Base-by-base conservation (phyloP, 2,113 vertebrate genomes). In the Rhodinocichla rosea region DNA sequence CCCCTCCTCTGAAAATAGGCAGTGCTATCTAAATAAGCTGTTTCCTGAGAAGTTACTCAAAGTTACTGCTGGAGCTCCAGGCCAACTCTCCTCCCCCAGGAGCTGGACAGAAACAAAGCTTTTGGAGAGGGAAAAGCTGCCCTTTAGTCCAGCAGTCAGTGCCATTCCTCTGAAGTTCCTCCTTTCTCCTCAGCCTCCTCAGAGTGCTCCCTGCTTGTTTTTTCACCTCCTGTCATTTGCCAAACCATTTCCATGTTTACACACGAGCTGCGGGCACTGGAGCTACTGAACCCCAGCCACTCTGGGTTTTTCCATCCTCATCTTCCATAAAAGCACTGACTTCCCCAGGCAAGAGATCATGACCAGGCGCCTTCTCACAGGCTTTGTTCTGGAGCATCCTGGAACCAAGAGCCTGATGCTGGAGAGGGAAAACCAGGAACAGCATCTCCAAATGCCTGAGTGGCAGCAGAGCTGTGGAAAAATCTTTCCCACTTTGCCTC, bases 21-120 rank as follows among this genome's bases (percentile, higher is more conserved):
- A 84, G 69, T 50, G 63, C 86, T 96, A 94, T 96, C 95, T 95
- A 96, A 97, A 97, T 94, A 97, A 95, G 94, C 96, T 96, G 94
- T 96, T 97, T 95, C 94, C 96, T 97, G 96, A 96, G 96, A 10
- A 94, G 92, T 95, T 95, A 89, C 69, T 97, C 95, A 91, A 84
- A 97, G 92, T 94, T 93, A 57, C 94, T 96, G 93, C 71, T 90
- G 64, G 4, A 94, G 80, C 78, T 87, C 30, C 35, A 68, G 92
- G 89, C 94, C 96, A 94, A n/a, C 55, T 90, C 94, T 94, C 94
- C 90, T 94, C 96, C 91, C 92, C 65, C 90, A 37, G 45, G 52
- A 89, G 69, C 69, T 0, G 1, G 62, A 50, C 83, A 95, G 85
- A 90, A 88, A 88, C 56, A 90, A 88, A 81, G 60, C 68, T 76